phyloP scores from a whole-genome alignment of 2,797 vertebrate species.

The Sylvia borin region DNA sequence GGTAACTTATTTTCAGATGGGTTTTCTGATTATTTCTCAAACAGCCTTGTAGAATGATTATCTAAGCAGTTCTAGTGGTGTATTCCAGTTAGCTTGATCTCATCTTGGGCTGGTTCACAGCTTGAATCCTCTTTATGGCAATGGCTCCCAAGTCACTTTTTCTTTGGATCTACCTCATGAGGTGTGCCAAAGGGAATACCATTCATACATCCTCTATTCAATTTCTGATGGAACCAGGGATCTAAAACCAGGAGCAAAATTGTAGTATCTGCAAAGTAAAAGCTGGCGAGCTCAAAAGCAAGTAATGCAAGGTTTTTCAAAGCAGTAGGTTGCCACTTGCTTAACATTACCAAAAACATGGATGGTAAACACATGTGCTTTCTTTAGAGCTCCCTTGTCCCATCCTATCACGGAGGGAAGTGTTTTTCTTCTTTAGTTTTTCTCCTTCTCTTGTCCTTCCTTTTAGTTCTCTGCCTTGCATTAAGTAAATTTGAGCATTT shows the following conservation, averaged over 20 bases:
- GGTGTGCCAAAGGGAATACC: not conserved
- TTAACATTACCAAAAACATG: not conserved
- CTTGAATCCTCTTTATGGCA: not conserved
- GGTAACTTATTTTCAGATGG: not conserved
- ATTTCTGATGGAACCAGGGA: not conserved
- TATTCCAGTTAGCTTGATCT: not conserved
- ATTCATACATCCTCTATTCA: not conserved
- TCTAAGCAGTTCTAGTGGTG: not conserved
- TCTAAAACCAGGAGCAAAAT: not conserved
- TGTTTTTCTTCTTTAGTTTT: not conserved
- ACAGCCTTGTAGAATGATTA: not conserved
- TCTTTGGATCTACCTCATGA: not conserved
- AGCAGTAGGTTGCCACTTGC: not conserved
- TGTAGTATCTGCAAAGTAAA: not conserved
- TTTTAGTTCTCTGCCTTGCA: not conserved
- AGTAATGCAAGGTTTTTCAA: not conserved
- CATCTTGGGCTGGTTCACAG: not conserved
- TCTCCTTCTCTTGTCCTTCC: not conserved
- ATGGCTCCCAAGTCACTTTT: not conserved
- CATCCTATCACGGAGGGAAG: not conserved
- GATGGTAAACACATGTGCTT: not conserved
- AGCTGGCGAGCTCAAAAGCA: not conserved
- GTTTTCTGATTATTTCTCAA: conserved; percentile 6
- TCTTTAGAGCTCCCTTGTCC: not conserved
- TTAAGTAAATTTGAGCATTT: not conserved